Percentiles rank a stretch among this genome's conserved stretches.
These are phyloP conservation scores for Apostichopus californicus DNA, from an alignment of 35 echinoderm and acorn worm species.

Conservation along the genomic window DNA sequence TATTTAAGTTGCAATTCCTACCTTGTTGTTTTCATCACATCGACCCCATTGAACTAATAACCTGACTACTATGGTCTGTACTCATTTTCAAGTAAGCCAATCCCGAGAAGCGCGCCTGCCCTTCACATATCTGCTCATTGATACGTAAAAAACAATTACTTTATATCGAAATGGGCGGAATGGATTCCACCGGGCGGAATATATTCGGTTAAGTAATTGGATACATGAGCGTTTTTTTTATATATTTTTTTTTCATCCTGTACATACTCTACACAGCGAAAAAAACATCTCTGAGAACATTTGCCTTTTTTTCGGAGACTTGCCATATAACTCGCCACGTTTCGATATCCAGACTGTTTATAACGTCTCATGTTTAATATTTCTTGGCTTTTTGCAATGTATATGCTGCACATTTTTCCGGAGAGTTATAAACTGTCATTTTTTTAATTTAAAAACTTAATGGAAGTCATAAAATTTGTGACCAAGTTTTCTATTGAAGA, in stretches of 20 bases:
- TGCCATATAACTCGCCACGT: too few species aligned
- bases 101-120: neutral
- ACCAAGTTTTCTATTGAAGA: slow-evolving; percentile 23
- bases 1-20: too few species aligned
- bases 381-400: neutral
- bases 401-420: neutral
- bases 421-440: slow-evolving; percentile 43
- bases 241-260: too few species aligned
- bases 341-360: neutral
- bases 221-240: neutral
- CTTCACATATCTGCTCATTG: neutral
- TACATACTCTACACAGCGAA: neutral
- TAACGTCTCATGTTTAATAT: neutral
- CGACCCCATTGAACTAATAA: neutral
- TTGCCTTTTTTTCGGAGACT: neutral
- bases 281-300: neutral
- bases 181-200: neutral
- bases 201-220: slow-evolving; percentile 14
- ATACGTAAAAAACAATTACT: slow-evolving; percentile 16
- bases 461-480: slow-evolving; percentile 43
- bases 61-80: neutral
- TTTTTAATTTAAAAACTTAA: slow-evolving; percentile 33
- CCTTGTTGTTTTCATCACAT: neutral
- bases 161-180: neutral
- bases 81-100: neutral